Evolutionary conservation across 2,797 vertebrate genomes (phyloP).

Genomic region (Lagorchestes hirsutus): DNA sequence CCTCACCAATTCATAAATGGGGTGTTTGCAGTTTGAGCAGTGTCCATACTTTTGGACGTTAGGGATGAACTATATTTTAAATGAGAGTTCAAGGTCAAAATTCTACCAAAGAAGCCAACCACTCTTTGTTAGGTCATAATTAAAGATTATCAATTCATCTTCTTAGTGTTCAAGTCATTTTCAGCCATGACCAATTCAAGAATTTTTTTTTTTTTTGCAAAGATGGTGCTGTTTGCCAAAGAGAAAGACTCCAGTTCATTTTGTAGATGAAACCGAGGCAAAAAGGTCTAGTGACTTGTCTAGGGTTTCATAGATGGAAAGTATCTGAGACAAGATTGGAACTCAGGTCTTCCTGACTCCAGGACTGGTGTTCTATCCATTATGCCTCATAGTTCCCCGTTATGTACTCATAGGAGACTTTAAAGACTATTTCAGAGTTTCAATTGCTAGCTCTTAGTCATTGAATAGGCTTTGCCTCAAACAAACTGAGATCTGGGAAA

Average conservation of each 20-base stretch:
- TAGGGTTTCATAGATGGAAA: neutral
- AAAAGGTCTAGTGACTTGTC: neutral
- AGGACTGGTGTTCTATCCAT: neutral
- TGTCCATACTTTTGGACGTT: neutral
- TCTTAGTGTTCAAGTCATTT: neutral
- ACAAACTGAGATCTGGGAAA: no score
- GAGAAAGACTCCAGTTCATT: neutral
- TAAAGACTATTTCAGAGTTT: neutral
- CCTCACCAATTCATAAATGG: neutral
- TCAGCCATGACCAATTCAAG: neutral
- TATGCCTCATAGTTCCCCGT: neutral
- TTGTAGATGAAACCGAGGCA: neutral
- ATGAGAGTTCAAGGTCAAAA: neutral
- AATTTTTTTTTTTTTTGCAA: neutral
- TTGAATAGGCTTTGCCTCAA: no score
- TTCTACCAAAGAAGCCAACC: neutral
- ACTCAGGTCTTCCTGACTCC: neutral
- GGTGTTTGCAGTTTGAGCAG: conserved; percentile 5
- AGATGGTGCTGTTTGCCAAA: neutral
- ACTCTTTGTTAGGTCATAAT: neutral
- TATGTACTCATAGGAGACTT: neutral
- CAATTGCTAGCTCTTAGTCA: neutral
- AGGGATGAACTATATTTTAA: neutral
- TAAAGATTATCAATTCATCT: neutral
- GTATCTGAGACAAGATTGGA: neutral